Base-by-base conservation (phyloP, 2,113 vertebrate genomes). In the Vombatus ursinus region DNA sequence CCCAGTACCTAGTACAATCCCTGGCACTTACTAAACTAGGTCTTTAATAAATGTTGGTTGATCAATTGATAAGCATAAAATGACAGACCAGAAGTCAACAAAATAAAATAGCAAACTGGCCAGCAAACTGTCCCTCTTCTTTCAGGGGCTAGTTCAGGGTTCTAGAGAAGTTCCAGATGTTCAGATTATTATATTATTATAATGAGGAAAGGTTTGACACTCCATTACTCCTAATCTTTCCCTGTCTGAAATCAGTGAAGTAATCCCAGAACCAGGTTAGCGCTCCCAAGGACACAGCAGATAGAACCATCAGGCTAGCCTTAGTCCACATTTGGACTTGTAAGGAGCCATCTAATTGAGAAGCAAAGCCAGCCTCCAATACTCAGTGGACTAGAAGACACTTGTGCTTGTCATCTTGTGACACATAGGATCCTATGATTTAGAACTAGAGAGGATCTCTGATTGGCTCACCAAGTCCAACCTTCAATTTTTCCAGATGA, bases 61-160 rank as follows among this genome's bases (percentile, higher is more conserved):
- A 77, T 77, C 31, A n/a, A n/a, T 11, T 77, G 37, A 77, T 12
- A 16, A 77, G 14, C 14, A 77, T 37, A 37, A 77, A 77, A 77
- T n/a, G 3, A 77, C 47, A 94, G 91, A 93, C 50, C 37, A 94
- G 25, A 94, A 93, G 16, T 68, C 54, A 94, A n/a, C 14, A 77
- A 50, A 14, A 49, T 28, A 93, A 90, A 91, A 95, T 31, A 47
- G 49, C n/a, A 96, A 92, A 91, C 54, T 61, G 31, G 12, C 37
- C 61, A n/a, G 37, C 12, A 77, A 77, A 77, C 14, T 16, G n/a
- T 68, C 52, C 52, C 94, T 89, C 93, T 49, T 89, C 47, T 31
- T 94, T 14, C 31, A 47, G 44, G 93, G 91, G 31, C 52, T 95
- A 8, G 3, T 94, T 96, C 57, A 31, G 37, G 53, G 52, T 92